Conservation (phyloP, 2,113 vertebrate species). For the Charina bottae region DNA sequence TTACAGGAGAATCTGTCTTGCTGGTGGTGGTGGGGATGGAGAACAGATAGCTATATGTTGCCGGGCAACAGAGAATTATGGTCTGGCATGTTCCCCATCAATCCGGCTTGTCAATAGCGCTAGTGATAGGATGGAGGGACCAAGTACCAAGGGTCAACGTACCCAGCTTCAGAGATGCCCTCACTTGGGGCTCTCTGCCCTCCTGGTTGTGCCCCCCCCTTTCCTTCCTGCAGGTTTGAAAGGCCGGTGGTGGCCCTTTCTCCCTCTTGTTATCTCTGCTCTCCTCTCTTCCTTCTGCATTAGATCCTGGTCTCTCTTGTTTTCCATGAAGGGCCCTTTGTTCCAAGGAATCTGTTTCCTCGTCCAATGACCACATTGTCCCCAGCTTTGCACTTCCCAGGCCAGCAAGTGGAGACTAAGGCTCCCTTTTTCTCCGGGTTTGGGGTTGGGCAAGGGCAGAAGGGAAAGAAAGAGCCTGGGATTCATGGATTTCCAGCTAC, state of each 20-base stretch:
- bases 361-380: not conserved
- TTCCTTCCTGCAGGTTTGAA: not conserved
- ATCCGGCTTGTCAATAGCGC: conserved; percentile 14
- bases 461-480: not conserved
- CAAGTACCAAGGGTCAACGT: not conserved
- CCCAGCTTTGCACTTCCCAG: not conserved
- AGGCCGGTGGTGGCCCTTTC: not conserved
- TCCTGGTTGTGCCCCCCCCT: too few relatives aligned
- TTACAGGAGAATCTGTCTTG: conserved; percentile 33
- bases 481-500: not conserved
- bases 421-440: not conserved
- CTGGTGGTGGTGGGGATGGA: not conserved
- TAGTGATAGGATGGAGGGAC: conserved; percentile 4
- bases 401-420: not conserved
- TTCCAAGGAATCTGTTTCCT: not conserved
- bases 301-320: not conserved
- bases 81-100: conserved; percentile 24
- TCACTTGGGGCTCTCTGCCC: not conserved
- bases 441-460: not conserved
- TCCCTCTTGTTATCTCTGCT: not conserved
- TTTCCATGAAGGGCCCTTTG: conserved; percentile 21
- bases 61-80: conserved; percentile 31
- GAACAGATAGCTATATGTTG: conserved; percentile 17
- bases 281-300: not conserved
- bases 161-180: not conserved